These are phyloP conservation scores for Xestobium rufovillosum DNA, from an alignment of 2,888 invertebrate genomes.

Conservation along the genomic window DNA sequence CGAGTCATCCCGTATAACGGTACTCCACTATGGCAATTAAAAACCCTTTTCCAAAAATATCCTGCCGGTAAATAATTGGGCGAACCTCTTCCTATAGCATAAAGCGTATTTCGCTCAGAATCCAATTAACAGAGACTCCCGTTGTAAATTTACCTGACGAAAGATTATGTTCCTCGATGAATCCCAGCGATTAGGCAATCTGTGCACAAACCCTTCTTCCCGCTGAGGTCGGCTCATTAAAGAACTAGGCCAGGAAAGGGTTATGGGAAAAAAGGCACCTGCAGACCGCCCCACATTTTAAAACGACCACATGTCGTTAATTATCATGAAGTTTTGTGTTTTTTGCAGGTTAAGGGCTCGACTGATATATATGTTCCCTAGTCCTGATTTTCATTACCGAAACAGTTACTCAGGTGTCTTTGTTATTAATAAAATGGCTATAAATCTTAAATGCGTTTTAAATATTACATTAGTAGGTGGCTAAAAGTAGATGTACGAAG, in stretches of 20 bases:
- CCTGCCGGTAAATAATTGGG: background rate
- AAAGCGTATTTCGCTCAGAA: conserved; percentile 1
- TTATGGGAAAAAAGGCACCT: conserved; percentile 38
- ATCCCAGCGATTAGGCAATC: conserved; percentile 32
- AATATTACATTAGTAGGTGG: no score
- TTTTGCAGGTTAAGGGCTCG: background rate
- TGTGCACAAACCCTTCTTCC: conserved; percentile 36
- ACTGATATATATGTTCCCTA: no score
- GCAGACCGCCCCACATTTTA: conserved; percentile 32
- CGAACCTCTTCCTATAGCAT: no score
- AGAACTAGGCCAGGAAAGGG: conserved; percentile 37
- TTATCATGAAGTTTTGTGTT: conserved; percentile 7
- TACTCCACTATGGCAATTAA: conserved; percentile 1
- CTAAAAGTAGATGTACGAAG: no score
- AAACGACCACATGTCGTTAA: conserved; percentile 33
- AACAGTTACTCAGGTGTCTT: background rate
- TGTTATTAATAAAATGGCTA: background rate
- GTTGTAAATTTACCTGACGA: conserved; percentile 5
- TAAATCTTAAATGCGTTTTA: conserved; percentile 1
- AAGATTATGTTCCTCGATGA: conserved; percentile 10
- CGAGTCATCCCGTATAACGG: no score
- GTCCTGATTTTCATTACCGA: conserved; percentile 1
- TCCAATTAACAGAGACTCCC: background rate
- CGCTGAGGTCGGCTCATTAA: conserved; percentile 32
- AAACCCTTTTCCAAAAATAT: no score